These are phyloP conservation scores for Agrotis clavis DNA, from an alignment of 2,888 invertebrate species.

Conservation along the genomic window DNA sequence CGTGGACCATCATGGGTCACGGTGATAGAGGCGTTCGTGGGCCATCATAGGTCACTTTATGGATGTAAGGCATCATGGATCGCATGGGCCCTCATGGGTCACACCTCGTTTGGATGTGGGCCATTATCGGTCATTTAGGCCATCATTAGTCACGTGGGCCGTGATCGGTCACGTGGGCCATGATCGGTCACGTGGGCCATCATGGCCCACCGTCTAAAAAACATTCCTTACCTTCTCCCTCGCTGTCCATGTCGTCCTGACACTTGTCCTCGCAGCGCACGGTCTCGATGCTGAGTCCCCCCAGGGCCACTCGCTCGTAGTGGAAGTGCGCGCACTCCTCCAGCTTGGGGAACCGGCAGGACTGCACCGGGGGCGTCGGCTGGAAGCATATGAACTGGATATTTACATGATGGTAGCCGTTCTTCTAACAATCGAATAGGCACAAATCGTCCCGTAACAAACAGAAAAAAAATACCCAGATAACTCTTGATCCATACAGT, in stretches of 20 bases:
- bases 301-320: constrained; percentile 98
- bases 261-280: constrained; percentile 77
- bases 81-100: not conserved
- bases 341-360: constrained; percentile 90
- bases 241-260: constrained; percentile 71
- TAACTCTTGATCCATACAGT: no score
- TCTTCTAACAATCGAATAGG: constrained; percentile 5
- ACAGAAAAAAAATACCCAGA: no score
- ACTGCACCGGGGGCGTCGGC: constrained; percentile 73
- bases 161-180: no score
- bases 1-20: not conserved
- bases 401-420: constrained; percentile 29
- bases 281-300: constrained; percentile 92
- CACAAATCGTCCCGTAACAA: no score
- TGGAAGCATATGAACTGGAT: constrained; percentile 63
- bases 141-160: not conserved
- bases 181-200: no score
- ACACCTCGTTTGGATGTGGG: not conserved
- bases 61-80: accelerated
- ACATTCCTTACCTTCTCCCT: constrained; percentile 23
- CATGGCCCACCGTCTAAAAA: no score
- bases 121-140: not conserved
- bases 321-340: constrained; percentile 99
- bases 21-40: not conserved
- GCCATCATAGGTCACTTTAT: not conserved